phyloP scores from a whole-genome alignment of 2,888 invertebrate species.

The Drosophila suboccidentalis region DNA sequence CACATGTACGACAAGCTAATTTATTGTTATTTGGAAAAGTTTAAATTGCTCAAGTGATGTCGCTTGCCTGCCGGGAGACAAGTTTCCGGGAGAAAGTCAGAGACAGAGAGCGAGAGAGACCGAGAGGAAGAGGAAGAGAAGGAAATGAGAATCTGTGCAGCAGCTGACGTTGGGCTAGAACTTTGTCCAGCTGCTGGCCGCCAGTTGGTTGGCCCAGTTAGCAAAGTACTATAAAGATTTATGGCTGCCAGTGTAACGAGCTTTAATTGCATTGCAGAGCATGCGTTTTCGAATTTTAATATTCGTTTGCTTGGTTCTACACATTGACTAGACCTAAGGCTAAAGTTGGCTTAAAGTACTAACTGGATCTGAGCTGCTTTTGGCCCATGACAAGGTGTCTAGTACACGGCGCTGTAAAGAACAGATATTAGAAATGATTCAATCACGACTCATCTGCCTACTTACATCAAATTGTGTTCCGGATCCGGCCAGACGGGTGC shows the following conservation, averaged over 20 bases:
- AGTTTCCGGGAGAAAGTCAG: constrained; percentile 1
- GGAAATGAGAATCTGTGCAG: constrained; percentile 26
- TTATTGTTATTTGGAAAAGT: constrained; percentile 61
- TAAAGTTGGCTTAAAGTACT: constrained; percentile 22
- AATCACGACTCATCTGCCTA: constrained; percentile 4
- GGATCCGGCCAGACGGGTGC: constrained; percentile 70
- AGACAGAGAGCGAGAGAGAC: neutral
- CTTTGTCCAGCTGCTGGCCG: constrained; percentile 43
- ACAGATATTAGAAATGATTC: constrained; percentile 5
- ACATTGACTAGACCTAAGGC: constrained; percentile 68
- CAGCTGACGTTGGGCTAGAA: constrained; percentile 42
- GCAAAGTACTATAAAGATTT: constrained; percentile 44
- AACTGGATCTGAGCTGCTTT: constrained; percentile 2
- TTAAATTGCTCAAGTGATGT: constrained; percentile 50
- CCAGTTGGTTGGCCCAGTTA: constrained; percentile 34
- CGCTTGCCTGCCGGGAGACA: constrained; percentile 1
- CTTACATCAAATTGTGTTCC: constrained; percentile 61
- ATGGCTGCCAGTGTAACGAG: constrained; percentile 37
- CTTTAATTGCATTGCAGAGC: constrained; percentile 25
- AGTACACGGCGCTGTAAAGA: constrained; percentile 48
- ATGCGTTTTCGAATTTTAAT: constrained; percentile 71
- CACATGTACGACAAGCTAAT: constrained; percentile 60
- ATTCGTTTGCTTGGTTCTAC: constrained; percentile 72
- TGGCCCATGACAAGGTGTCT: constrained; percentile 16
- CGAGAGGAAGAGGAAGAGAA: neutral